Evolutionary conservation across 2,888 invertebrate genomes (phyloP).

Genomic region (Dasysyrphus albostriatus): DNA sequence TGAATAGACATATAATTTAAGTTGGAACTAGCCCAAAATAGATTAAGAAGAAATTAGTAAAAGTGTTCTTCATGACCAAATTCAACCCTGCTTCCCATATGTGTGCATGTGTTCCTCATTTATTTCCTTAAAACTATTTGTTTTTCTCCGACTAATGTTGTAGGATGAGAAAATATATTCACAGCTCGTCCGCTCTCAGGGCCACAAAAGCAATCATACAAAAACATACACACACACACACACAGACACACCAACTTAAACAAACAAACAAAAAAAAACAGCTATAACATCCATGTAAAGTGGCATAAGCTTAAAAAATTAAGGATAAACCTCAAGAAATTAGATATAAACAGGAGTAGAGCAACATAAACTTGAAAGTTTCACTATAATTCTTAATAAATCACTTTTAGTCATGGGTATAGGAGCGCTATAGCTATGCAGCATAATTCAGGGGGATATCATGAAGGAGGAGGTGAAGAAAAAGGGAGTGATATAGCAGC

Average conservation of each 20-base stretch:
- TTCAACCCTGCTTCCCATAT: constrained; percentile 18
- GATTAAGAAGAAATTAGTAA: background rate
- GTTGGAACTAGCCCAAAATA: background rate
- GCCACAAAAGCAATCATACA: constrained; percentile 13
- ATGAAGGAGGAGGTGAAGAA: background rate
- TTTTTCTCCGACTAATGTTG: constrained; percentile 16
- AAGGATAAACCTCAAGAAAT: constrained; percentile 69
- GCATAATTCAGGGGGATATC: background rate
- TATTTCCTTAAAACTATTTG: constrained; percentile 65
- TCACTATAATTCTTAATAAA: constrained; percentile 74
- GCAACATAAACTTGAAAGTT: constrained; percentile 68
- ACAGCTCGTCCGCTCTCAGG: constrained; percentile 14
- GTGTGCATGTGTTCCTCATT: constrained; percentile 19
- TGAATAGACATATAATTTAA: too few species aligned
- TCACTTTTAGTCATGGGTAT: constrained; percentile 61
- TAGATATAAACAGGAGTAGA: constrained; percentile 66
- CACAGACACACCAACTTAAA: background rate
- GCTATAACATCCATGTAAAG: constrained; percentile 22
- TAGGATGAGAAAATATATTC: constrained; percentile 49
- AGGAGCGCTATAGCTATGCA: background rate
- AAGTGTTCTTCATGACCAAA: background rate
- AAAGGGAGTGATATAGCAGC: background rate
- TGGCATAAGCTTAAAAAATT: constrained; percentile 63
- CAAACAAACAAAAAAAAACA: background rate
- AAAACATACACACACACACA: background rate